These are phyloP conservation scores for Gastrophryne carolinensis DNA, from an alignment of 2,797 vertebrate species.

Conservation along the genomic window DNA sequence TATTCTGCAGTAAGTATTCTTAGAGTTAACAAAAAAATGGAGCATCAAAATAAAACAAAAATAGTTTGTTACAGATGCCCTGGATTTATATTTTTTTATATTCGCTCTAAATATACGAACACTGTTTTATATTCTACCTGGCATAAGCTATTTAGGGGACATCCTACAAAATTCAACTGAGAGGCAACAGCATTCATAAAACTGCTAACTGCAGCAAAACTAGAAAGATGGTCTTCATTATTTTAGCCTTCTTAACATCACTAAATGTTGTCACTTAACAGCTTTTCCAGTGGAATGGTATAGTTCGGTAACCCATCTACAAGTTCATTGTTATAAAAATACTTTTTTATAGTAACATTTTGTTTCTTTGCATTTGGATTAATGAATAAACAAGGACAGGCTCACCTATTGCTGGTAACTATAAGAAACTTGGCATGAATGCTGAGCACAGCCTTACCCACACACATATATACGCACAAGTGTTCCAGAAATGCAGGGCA, in stretches of 20 bases:
- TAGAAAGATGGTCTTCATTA: not conserved
- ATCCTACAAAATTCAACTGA: too few relatives aligned
- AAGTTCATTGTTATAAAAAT: not conserved
- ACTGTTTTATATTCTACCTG: too few relatives aligned
- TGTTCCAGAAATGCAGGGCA: conserved; percentile 38
- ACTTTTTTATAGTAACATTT: not conserved
- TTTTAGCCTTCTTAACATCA: not conserved
- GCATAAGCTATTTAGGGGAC: too few relatives aligned
- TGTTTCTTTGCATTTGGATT: not conserved
- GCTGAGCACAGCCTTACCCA: not conserved
- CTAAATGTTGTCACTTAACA: not conserved
- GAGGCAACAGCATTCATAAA: too few relatives aligned
- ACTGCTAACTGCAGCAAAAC: too few relatives aligned
- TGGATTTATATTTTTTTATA: too few relatives aligned
- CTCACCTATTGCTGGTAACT: not conserved
- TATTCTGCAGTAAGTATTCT: too few relatives aligned
- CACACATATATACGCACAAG: conserved; percentile 2
- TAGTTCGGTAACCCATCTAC: not conserved
- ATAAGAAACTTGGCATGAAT: not conserved
- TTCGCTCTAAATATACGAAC: too few relatives aligned
- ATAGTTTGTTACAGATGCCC: too few relatives aligned
- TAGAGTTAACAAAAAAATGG: too few relatives aligned
- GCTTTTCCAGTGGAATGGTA: too few relatives aligned
- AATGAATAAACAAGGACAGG: not conserved
- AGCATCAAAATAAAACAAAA: too few relatives aligned